Base-by-base conservation (phyloP, 92 coral and sea anemone species). In the Desmophyllum pertusum region DNA sequence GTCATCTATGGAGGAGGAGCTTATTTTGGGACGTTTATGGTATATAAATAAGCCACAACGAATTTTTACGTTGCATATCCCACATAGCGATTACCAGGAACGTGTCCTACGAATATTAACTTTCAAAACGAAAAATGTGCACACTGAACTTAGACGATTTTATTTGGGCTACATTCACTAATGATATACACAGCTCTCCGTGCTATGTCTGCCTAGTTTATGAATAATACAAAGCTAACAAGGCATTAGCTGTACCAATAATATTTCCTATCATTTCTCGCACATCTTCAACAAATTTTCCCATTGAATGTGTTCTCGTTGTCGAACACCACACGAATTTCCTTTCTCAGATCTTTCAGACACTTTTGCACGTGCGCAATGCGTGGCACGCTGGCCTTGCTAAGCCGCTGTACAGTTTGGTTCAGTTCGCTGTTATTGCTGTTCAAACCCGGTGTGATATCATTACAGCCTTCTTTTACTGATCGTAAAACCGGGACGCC, bases 401-500 rank as follows among this genome's bases (percentile, higher is more conserved):
- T 67, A 13, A 94, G 92, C 67, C 93, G 84, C 76, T 87, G 92
- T 25, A 92, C 95, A 0, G 92, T 89, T 77, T 89, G 90, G 86
- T 89, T 94, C 72, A 94, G 84, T 15, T 89, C 93, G 75, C 98
- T 94, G 42, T 77, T 88, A n/a, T 82, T 87, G 76, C 80, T 93
- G 61, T 89, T 89, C 55, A 94, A 77, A 89, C 88, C 80, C 11
- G 98, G 98, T 4, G 92, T 92, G 78, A 94, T 89, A 29, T 89
- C 95, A 39, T 63, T 85, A 76, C 98, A 94, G 25, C 95, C 89
- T 30, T 92, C 98, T 57, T 89, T 94, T 79, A 93, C 98, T 61
- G 98, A 94, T 86, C 95, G 91, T 67, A 89, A 89, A 75, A 94
- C 84, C 73, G 98, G 98, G 1, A 94, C 95, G 1, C 98, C 98